Evolutionary conservation across 2,888 invertebrate genomes (phyloP).

Genomic region (Idaea straminata): DNA sequence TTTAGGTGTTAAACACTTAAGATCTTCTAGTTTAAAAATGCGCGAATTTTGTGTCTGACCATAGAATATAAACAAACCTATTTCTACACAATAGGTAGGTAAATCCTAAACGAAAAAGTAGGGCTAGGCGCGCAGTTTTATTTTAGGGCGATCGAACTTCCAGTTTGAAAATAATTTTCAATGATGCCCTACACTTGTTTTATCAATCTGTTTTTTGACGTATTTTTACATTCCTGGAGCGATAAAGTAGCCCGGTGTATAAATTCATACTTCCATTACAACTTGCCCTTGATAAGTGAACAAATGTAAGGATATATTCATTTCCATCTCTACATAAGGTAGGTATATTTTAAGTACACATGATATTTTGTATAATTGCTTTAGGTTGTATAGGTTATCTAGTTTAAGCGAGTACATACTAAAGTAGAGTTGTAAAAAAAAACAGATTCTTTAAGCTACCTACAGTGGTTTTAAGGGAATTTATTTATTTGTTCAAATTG

Average conservation of each 20-base stretch:
- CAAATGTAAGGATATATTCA: conserved; percentile 68
- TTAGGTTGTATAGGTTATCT: conserved; percentile 74
- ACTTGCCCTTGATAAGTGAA: conserved; percentile 56
- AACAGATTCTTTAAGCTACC: conserved; percentile 53
- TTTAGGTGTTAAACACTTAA: too few relatives aligned
- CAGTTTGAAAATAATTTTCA: too few relatives aligned
- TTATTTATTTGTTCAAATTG: conserved; percentile 69
- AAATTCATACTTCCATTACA: conserved; percentile 37
- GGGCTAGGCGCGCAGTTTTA: too few relatives aligned
- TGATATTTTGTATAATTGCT: conserved; percentile 76
- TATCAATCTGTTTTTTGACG: background rate
- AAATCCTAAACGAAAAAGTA: too few relatives aligned
- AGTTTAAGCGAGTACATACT: conserved; percentile 35
- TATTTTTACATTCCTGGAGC: conserved; percentile 11
- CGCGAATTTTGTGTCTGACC: too few relatives aligned
- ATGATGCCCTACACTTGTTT: background rate
- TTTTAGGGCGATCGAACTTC: too few relatives aligned
- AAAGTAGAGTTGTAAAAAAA: conserved; percentile 63
- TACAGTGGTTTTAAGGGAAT: conserved; percentile 54
- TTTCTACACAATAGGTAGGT: too few relatives aligned
- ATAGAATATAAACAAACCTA: too few relatives aligned
- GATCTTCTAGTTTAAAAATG: too few relatives aligned
- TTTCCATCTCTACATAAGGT: conserved; percentile 27
- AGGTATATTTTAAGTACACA: conserved; percentile 60
- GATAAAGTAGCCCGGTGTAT: conserved; percentile 16